Conservation (phyloP, 2,113 vertebrate species). For the Nerophis lumbriciformis region DNA sequence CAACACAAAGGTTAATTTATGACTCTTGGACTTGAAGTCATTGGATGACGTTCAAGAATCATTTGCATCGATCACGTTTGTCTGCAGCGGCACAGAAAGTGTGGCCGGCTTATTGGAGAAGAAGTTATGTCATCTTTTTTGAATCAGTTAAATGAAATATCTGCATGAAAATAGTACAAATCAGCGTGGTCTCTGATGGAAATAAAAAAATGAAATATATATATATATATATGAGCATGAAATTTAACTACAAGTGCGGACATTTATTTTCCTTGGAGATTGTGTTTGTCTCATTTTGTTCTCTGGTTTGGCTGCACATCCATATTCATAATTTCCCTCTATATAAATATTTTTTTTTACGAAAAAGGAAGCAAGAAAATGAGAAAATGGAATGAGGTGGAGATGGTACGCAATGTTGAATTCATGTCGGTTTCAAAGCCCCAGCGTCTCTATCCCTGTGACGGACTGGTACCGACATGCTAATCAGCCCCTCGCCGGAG, state of each 20-base stretch:
- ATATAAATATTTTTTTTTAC: slow-evolving; percentile 53
- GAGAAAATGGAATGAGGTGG: slow-evolving; percentile 41
- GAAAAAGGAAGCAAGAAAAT: slow-evolving; percentile 23
- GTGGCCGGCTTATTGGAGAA: neutral
- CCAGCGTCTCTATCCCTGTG: slow-evolving; percentile 57
- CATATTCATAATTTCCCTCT: slow-evolving; percentile 59
- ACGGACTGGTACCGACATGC: slow-evolving; percentile 61
- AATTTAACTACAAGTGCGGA: slow-evolving; percentile 42
- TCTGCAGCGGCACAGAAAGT: neutral
- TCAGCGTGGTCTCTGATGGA: slow-evolving; percentile 29
- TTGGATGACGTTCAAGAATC: slow-evolving; percentile 26
- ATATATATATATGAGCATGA: slow-evolving; percentile 11
- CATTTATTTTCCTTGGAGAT: slow-evolving; percentile 47
- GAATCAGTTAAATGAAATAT: slow-evolving; percentile 2
- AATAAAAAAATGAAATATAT: slow-evolving; percentile 6
- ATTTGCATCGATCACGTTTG: slow-evolving; percentile 21
- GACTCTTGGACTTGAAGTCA: slow-evolving; percentile 18
- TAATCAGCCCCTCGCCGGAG: slow-evolving; percentile 59
- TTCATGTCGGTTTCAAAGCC: slow-evolving; percentile 65
- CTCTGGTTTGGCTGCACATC: slow-evolving; percentile 51
- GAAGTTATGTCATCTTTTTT: neutral
- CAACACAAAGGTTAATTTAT: slow-evolving; percentile 28
- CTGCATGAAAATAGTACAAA: slow-evolving; percentile 32
- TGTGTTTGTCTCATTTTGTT: slow-evolving; percentile 33
- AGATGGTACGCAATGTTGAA: slow-evolving; percentile 45